These are phyloP conservation scores for Tympanoctomys barrerae DNA, from an alignment of 2,797 vertebrate genomes.

Conservation along the genomic window DNA sequence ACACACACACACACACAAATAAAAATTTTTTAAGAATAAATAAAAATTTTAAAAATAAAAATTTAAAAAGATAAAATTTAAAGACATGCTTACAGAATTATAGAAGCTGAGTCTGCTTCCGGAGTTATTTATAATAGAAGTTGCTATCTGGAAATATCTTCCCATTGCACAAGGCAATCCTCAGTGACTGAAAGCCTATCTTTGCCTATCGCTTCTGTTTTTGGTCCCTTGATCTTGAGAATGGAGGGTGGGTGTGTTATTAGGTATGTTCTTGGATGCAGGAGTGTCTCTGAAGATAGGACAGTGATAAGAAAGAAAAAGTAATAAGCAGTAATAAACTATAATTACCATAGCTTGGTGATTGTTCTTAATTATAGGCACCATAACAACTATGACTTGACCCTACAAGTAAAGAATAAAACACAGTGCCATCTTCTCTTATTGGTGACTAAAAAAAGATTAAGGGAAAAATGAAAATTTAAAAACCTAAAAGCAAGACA, in stretches of 20 bases:
- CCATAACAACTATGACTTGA: neutral
- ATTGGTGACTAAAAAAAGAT: slow-evolving; percentile 14
- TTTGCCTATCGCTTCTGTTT: neutral
- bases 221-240: neutral
- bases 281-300: neutral
- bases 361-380: neutral
- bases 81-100: neutral
- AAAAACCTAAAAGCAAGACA: too few relatives aligned
- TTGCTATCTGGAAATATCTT: neutral
- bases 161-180: neutral
- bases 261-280: neutral
- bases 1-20: too few relatives aligned
- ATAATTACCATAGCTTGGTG: neutral
- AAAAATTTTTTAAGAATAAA: too few relatives aligned
- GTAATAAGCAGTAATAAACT: neutral
- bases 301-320: neutral
- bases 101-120: slow-evolving; percentile 8
- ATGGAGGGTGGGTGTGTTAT: neutral
- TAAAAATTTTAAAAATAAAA: too few relatives aligned
- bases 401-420: neutral
- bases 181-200: neutral
- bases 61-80: too few relatives aligned
- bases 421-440: slow-evolving; percentile 6
- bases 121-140: neutral
- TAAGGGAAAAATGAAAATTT: neutral